Conservation (phyloP, 2,888 invertebrate species). For the Calameuta pallipes region DNA sequence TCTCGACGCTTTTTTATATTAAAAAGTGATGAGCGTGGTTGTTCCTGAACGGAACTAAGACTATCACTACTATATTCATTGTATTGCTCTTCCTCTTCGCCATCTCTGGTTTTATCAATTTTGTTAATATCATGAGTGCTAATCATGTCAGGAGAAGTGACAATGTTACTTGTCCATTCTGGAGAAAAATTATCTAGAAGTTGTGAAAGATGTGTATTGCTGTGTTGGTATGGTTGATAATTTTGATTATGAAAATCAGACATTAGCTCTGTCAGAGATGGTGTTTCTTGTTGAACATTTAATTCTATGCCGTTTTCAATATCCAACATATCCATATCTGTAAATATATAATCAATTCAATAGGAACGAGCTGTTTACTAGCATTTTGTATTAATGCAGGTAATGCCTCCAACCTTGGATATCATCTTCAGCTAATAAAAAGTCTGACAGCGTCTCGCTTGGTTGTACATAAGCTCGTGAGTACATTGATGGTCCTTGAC, state of each 20-base stretch:
- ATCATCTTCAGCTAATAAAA: conserved; percentile 58
- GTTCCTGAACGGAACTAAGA: conserved; percentile 44
- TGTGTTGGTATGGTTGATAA: conserved; percentile 24
- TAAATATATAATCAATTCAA: conserved; percentile 14
- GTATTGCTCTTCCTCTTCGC: conserved; percentile 49
- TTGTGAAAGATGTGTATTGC: conserved; percentile 37
- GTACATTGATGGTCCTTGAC: conserved; percentile 44
- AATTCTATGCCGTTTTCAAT: conserved; percentile 49
- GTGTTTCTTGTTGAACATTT: conserved; percentile 36
- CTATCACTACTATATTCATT: conserved; percentile 48
- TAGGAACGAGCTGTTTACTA: neutral
- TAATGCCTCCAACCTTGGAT: conserved; percentile 41
- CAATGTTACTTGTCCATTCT: conserved; percentile 44
- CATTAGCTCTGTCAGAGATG: conserved; percentile 50
- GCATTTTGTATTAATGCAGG: neutral
- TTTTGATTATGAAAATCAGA: conserved; percentile 44
- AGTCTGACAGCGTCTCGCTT: conserved; percentile 55
- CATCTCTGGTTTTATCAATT: conserved; percentile 63
- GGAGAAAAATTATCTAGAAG: conserved; percentile 45
- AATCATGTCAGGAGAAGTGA: conserved; percentile 23
- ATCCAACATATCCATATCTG: conserved; percentile 50
- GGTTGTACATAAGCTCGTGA: conserved; percentile 56
- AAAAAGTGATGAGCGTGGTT: conserved; percentile 57
- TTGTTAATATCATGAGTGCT: conserved; percentile 52
- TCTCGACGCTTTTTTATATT: conserved; percentile 56